phyloP scores from a whole-genome alignment of 2,797 vertebrate species.

The Danio aesculapii region DNA sequence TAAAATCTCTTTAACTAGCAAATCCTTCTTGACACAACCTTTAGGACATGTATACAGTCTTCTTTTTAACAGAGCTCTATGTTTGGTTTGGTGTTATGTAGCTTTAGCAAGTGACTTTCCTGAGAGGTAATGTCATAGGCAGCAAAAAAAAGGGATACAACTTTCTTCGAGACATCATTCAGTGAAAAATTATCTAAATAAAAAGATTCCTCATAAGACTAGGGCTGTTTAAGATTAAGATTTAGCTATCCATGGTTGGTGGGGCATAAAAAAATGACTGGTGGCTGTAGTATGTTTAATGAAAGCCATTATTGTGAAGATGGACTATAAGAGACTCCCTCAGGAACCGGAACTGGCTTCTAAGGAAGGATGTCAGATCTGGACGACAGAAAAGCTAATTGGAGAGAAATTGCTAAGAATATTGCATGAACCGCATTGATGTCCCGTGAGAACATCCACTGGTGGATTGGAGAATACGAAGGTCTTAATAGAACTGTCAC shows the following conservation, averaged over 20 bases:
- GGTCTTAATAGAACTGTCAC: slow-evolving; percentile 37
- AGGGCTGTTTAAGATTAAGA: slow-evolving; percentile 14
- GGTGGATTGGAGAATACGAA: neutral
- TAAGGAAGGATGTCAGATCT: slow-evolving; percentile 37
- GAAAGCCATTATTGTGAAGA: slow-evolving; percentile 29
- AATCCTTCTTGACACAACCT: neutral
- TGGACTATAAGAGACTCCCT: slow-evolving; percentile 29
- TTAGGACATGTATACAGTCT: neutral
- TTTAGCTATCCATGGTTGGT: slow-evolving; percentile 6
- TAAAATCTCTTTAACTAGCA: neutral
- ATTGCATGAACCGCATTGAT: slow-evolving; percentile 16
- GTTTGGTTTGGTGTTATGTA: neutral
- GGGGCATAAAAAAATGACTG: neutral
- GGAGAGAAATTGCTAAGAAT: slow-evolving; percentile 43
- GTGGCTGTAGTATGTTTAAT: slow-evolving; percentile 33
- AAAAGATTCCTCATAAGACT: neutral
- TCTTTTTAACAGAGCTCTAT: neutral
- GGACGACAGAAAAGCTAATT: slow-evolving; percentile 49
- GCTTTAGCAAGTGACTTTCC: neutral
- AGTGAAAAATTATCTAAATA: slow-evolving; percentile 25
- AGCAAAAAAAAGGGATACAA: neutral
- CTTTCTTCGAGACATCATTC: neutral
- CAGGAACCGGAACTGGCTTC: slow-evolving; percentile 16
- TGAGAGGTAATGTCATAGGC: neutral
- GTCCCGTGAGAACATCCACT: slow-evolving; percentile 35